These are phyloP conservation scores for Chrysodeixis includens DNA, from an alignment of 2,888 invertebrate genomes.

Conservation along the genomic window DNA sequence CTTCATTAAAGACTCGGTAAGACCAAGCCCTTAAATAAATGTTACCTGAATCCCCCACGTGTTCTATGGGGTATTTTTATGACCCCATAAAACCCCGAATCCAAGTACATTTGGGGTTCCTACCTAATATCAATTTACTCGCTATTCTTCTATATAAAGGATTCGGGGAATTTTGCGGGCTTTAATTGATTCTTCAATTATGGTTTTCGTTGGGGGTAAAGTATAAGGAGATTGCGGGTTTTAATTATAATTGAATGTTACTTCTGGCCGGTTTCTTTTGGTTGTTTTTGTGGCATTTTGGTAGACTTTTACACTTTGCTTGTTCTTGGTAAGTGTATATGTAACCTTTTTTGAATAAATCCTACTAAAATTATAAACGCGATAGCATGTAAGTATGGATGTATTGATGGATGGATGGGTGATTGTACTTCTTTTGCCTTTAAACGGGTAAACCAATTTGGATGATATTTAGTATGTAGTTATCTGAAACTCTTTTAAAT, in stretches of 20 bases:
- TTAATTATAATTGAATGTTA: constrained; percentile 31
- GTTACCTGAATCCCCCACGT: constrained; percentile 51
- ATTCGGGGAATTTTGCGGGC: constrained; percentile 34
- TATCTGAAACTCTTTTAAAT: no score
- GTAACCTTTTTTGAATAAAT: no score
- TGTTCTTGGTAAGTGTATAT: no score
- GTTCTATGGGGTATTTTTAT: constrained; percentile 59
- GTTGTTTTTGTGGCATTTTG: background rate
- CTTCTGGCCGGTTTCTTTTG: background rate
- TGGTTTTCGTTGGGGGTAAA: constrained; percentile 43
- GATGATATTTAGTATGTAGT: no score
- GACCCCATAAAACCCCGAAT: constrained; percentile 54
- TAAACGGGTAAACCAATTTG: no score
- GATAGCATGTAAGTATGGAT: no score
- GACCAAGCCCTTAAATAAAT: constrained; percentile 50
- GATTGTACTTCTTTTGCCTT: no score
- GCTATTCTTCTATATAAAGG: constrained; percentile 51
- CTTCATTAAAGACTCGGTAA: constrained; percentile 50
- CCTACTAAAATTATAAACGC: no score
- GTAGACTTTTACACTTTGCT: no score
- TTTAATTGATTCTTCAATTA: constrained; percentile 53
- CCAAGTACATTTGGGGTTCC: constrained; percentile 49
- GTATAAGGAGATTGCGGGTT: constrained; percentile 46
- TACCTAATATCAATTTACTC: constrained; percentile 58
- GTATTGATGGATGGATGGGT: no score